phyloP scores from a whole-genome alignment of 1,140 invertebrate species.

The Arion vulgaris region DNA sequence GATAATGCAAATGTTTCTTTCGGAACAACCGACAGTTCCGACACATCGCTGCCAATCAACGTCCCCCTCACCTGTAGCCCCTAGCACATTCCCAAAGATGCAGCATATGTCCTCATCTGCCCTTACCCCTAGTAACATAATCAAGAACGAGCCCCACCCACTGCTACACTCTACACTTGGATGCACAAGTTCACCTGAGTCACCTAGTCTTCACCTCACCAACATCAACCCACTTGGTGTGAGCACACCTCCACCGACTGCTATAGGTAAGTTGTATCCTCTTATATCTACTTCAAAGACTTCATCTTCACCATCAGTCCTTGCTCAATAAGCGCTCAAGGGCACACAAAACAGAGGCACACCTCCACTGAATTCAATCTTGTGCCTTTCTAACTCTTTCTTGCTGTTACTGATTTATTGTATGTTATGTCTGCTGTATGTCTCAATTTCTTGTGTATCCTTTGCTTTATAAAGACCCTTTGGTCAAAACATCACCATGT shows the following conservation, averaged over 20 bases:
- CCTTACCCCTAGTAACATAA: neutral
- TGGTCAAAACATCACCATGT: too few relatives aligned
- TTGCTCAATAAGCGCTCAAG: too few relatives aligned
- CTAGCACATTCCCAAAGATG: conserved; percentile 34
- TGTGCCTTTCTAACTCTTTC: too few relatives aligned
- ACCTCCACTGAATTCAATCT: too few relatives aligned
- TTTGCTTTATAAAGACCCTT: too few relatives aligned
- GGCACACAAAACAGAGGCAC: too few relatives aligned
- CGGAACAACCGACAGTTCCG: conserved; percentile 9
- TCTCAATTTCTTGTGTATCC: neutral
- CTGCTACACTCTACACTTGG: neutral
- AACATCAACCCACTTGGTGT: conserved; percentile 4
- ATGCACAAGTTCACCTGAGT: neutral
- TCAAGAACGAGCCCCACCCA: conserved; percentile 5
- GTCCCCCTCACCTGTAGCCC: conserved; percentile 30
- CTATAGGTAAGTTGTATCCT: conserved; percentile 4
- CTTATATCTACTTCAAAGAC: neutral
- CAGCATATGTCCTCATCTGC: neutral
- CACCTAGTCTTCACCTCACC: neutral
- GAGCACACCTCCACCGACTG: neutral
- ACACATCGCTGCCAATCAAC: conserved; percentile 30
- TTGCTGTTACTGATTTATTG: neutral
- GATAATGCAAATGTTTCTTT: neutral
- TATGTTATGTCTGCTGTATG: neutral
- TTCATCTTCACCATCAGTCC: neutral